Conservation (phyloP, 2,888 invertebrate genomes). For the Diploptera punctata region DNA sequence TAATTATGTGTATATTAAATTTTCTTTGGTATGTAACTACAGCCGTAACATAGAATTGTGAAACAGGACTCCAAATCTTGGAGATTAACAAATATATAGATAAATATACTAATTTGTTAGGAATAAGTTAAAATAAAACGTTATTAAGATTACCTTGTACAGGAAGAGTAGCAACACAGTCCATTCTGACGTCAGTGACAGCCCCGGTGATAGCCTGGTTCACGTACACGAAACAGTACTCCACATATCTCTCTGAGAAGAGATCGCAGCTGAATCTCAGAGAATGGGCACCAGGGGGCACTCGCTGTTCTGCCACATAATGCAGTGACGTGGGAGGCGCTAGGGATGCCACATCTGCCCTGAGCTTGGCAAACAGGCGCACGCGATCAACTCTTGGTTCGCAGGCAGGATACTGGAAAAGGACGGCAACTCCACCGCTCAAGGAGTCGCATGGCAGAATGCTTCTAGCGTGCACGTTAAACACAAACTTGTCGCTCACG, state of each 20-base stretch:
- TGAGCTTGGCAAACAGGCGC: conserved; percentile 77
- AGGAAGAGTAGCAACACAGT: conserved; percentile 83
- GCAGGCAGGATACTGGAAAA: conserved; percentile 86
- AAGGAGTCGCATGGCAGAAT: conserved; percentile 83
- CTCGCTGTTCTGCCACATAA: conserved; percentile 71
- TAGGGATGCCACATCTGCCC: conserved; percentile 71
- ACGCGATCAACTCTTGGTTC: conserved; percentile 68
- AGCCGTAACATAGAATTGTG: too few species aligned
- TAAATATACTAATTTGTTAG: too few species aligned
- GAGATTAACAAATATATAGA: too few species aligned
- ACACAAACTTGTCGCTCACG: conserved; percentile 85
- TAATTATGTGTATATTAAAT: too few species aligned
- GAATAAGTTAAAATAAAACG: too few species aligned
- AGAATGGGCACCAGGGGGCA: conserved; percentile 73
- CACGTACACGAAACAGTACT: conserved; percentile 89
- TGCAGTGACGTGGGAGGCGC: conserved; percentile 68
- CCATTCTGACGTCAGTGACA: conserved; percentile 82
- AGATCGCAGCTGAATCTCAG: conserved; percentile 80
- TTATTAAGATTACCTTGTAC: conserved; percentile 81
- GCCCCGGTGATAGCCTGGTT: conserved; percentile 86
- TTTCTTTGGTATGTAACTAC: too few species aligned
- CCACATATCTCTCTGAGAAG: conserved; percentile 82
- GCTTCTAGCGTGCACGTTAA: conserved; percentile 83
- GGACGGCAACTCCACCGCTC: conserved; percentile 72
- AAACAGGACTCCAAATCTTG: too few species aligned